Conservation (phyloP, 2,888 invertebrate species). For the Leucoma salicis region DNA sequence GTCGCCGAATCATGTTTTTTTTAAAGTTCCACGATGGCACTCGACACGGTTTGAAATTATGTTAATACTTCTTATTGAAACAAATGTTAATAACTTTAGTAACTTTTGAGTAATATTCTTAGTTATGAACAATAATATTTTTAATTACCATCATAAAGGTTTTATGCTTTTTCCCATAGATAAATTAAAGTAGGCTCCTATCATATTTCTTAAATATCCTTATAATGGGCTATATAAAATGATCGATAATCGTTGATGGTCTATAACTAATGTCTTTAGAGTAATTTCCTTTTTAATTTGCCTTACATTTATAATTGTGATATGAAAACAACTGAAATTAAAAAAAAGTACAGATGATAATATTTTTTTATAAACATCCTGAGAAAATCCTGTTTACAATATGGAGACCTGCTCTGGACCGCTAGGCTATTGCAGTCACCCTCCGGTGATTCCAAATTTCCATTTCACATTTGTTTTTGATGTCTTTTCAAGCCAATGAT, state of each 20-base stretch:
- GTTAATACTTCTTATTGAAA: neutral
- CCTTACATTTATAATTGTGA: too few species aligned
- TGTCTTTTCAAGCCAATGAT: too few species aligned
- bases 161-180: neutral
- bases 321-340: too few species aligned
- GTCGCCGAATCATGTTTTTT: slow-evolving; percentile 55
- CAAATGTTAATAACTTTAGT: neutral
- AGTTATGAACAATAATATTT: neutral
- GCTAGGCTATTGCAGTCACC: too few species aligned
- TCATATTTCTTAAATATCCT: neutral
- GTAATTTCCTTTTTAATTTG: too few species aligned
- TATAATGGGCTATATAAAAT: neutral
- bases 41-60: slow-evolving; percentile 31
- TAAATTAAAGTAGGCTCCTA: neutral
- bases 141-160: neutral
- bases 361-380: too few species aligned
- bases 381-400: too few species aligned
- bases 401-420: too few species aligned
- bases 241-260: neutral
- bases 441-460: too few species aligned
- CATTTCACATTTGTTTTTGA: too few species aligned
- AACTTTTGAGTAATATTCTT: neutral
- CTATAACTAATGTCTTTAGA: neutral
- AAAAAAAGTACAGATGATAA: too few species aligned
- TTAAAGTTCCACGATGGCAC: slow-evolving; percentile 74